Evolutionary conservation across 2,113 vertebrate genomes (phyloP).

Genomic region (Coturnix japonica): DNA sequence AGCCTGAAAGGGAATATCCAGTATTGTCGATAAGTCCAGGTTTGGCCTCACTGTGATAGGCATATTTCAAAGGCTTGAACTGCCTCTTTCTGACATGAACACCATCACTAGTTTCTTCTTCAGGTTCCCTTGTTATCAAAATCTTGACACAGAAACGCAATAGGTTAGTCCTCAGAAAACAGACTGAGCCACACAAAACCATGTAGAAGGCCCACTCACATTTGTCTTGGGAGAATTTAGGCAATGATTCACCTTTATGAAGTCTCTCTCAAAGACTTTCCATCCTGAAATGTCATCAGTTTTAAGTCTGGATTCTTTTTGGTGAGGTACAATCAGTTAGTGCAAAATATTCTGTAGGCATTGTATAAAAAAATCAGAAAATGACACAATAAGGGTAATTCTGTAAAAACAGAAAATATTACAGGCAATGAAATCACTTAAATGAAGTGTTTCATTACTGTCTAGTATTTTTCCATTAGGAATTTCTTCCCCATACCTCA

Average conservation of each 20-base stretch:
- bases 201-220: neutral
- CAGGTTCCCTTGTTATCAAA: neutral
- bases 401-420: neutral
- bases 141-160: neutral
- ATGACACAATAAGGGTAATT: neutral
- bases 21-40: neutral
- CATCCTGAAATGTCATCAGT: neutral
- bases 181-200: neutral
- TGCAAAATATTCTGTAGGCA: fast-evolving
- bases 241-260: neutral
- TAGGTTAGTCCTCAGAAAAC: neutral
- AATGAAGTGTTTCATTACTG: neutral
- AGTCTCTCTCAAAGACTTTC: neutral
- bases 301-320: neutral
- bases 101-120: neutral
- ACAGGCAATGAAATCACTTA: neutral
- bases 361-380: neutral
- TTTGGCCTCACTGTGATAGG: neutral
- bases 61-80: neutral
- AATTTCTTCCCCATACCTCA: neutral
- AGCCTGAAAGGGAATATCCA: no score
- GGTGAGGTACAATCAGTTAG: neutral
- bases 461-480: neutral
- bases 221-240: neutral
- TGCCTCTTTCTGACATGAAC: neutral